Evolutionary conservation across 2,888 invertebrate species (phyloP), one percentile per base, ranked within the genome.

Genomic region (Oxystoma pomonae): DNA sequence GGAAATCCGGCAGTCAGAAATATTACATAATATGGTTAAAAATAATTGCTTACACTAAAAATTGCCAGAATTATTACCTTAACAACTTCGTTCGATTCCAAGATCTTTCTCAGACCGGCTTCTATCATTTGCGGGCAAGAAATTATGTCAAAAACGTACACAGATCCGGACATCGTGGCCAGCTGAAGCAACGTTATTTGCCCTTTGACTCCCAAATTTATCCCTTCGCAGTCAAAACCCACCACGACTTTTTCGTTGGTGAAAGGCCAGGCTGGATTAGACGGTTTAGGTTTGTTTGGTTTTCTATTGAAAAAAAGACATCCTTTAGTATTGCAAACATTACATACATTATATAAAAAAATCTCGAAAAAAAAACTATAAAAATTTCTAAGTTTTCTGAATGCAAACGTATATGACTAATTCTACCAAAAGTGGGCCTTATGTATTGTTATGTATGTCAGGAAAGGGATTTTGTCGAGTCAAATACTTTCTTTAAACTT

Each of bases 211-310:
- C 96, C 96, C 65, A 96, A 83, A 80, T 95, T 96, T 60, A 96
- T 92, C 16, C 96, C 95, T 82, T 97, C 96, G 73, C 94, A 94
- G 77, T 96, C 96, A 74, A 96, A 87, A 0, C 94, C 92, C 19
- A 96, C 84, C 64, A 89, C 87, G 60, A 86, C 85, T 72, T 81
- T 81, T 20, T 80, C 79, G 58, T 79, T 70, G 1, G 73, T 72
- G 65, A 80, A 80, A 0, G 77, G 77, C 79, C 80, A 78, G 56
- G 64, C 67, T 61, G 65, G 70, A 69, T 67, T 74, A 1, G 16
- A 3, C 7, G 53, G 53, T 53, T 53, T 53, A 51, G n/a, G 18
- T 57, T 35, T 20, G 1, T 49, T 55, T 2, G 19, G 59, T 57
- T 55, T 22, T 49, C 35, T 53, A 16, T 35, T n/a, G n/a, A n/a